These are phyloP conservation scores for Pogoniulus pusillus DNA, from an alignment of 2,797 vertebrate species.

Conservation along the genomic window DNA sequence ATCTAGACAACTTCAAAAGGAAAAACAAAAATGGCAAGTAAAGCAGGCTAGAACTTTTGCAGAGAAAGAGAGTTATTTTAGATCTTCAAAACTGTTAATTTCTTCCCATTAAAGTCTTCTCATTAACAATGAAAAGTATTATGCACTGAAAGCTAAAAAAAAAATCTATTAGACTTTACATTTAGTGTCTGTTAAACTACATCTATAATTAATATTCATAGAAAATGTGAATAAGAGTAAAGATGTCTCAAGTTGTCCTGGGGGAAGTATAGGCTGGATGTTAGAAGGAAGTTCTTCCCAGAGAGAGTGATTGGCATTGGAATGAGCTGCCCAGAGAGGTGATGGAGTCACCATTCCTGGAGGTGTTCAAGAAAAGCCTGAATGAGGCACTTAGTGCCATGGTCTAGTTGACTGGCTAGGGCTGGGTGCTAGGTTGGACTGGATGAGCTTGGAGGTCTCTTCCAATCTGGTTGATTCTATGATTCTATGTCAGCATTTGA, in stretches of 20 bases:
- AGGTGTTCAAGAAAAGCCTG: no score
- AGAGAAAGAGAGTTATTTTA: neutral
- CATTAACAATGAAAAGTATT: neutral
- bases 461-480: no score
- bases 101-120: neutral
- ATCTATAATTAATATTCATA: neutral
- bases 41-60: neutral
- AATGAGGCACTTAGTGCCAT: no score
- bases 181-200: conserved; percentile 5
- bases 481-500: conserved; percentile 25
- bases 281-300: no score
- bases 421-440: no score
- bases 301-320: no score
- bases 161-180: neutral
- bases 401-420: no score
- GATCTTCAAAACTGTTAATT: neutral
- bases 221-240: conserved; percentile 6
- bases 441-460: no score
- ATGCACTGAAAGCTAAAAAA: neutral
- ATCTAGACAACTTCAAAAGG: neutral
- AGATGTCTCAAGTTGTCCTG: no score
- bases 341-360: no score
- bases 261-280: no score
- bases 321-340: no score
- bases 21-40: neutral